Conservation (phyloP, 2,888 invertebrate species). For the Metallyticus violacea region DNA sequence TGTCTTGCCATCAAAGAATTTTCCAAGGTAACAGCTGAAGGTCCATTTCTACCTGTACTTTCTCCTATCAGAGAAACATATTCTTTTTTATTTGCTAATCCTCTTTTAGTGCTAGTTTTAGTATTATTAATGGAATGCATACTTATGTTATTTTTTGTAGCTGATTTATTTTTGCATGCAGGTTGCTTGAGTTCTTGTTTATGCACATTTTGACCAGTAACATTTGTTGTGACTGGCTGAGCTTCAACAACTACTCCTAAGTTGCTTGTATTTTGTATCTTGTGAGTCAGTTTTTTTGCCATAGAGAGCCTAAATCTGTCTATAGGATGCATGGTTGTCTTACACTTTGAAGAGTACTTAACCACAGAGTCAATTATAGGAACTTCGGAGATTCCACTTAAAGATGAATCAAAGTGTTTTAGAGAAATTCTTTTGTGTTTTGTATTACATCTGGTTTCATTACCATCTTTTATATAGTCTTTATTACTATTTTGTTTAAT, state of each 20-base stretch:
- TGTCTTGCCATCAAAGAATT: neutral
- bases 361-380: neutral
- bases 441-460: neutral
- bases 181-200: neutral
- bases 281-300: neutral
- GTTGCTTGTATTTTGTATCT: neutral
- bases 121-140: neutral
- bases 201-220: neutral
- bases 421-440: neutral
- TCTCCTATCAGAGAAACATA: neutral
- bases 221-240: neutral
- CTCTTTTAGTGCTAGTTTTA: neutral
- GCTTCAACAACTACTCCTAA: neutral
- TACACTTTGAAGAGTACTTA: neutral
- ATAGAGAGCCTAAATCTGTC: neutral
- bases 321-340: neutral
- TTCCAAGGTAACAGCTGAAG: neutral
- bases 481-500: neutral
- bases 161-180: neutral
- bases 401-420: neutral
- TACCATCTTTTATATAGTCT: neutral
- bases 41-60: neutral
- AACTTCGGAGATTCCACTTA: neutral
- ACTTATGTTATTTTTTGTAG: neutral
- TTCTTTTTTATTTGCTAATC: neutral